These are phyloP conservation scores for Automeris io DNA, from an alignment of 2,888 invertebrate genomes.

Conservation along the genomic window DNA sequence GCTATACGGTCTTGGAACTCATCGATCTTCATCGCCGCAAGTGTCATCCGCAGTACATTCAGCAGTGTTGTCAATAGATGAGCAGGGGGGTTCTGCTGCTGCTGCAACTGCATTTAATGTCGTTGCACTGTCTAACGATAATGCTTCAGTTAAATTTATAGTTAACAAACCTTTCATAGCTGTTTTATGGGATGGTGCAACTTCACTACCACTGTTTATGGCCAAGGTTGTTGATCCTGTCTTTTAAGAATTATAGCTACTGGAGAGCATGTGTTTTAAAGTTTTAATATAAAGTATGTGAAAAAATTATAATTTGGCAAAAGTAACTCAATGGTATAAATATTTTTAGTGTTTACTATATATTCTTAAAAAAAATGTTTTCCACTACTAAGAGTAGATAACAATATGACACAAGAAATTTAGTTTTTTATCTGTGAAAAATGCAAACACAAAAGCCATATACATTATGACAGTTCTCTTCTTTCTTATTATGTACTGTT, in stretches of 20 bases:
- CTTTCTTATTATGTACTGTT: too few species aligned
- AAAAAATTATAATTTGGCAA: too few species aligned
- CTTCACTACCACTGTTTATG: conserved; percentile 66
- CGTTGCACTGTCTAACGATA: conserved; percentile 65
- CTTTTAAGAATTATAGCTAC: conserved; percentile 14
- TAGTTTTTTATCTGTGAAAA: too few species aligned
- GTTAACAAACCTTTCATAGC: conserved; percentile 70
- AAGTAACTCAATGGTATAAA: too few species aligned
- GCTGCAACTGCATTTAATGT: conserved; percentile 62
- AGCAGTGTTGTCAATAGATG: conserved; percentile 69
- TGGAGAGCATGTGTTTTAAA: too few species aligned
- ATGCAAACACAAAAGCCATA: too few species aligned
- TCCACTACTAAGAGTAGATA: too few species aligned
- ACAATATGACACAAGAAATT: too few species aligned
- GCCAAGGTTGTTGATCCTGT: conserved; percentile 65
- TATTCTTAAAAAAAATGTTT: too few species aligned
- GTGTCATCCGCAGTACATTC: conserved; percentile 68
- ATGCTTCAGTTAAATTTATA: conserved; percentile 42
- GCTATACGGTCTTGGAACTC: conserved; percentile 44
- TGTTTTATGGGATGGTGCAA: conserved; percentile 61
- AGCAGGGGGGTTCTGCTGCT: conserved; percentile 66
- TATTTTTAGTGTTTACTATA: too few species aligned
- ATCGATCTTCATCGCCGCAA: conserved; percentile 33
- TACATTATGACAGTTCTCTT: too few species aligned
- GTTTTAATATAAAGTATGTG: too few species aligned